Conservation (phyloP, 2,113 vertebrate genomes). For the Xiphias gladius region DNA sequence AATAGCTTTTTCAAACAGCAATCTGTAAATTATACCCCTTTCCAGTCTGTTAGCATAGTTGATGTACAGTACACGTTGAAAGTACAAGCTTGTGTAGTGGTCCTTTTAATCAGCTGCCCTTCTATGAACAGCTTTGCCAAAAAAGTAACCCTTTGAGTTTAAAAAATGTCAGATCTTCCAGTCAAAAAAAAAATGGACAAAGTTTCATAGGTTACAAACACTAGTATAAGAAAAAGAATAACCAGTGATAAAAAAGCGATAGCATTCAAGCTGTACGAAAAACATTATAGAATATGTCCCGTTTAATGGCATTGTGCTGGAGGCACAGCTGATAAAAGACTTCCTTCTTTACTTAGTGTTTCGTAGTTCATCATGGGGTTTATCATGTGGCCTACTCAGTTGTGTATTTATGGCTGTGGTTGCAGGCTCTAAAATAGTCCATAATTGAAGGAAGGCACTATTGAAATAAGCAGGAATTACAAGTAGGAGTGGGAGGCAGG, state of each 20-base stretch:
- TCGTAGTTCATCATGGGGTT: conserved; percentile 47
- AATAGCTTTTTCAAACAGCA: background rate
- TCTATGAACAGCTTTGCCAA: background rate
- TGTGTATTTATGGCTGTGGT: conserved; percentile 48
- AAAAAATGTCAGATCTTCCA: background rate
- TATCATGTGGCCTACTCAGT: conserved; percentile 40
- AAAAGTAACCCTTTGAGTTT: background rate
- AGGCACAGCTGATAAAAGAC: conserved; percentile 15
- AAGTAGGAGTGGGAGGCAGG: conserved; percentile 48
- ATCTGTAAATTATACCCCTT: background rate
- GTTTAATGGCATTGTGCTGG: conserved; percentile 25
- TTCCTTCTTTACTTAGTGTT: conserved; percentile 22
- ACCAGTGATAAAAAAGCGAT: too few species aligned
- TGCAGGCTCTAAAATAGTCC: conserved; percentile 31
- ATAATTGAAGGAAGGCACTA: conserved; percentile 44
- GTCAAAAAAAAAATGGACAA: too few species aligned
- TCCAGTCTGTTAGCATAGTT: background rate
- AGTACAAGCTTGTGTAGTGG: background rate
- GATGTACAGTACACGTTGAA: background rate
- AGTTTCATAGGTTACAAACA: background rate
- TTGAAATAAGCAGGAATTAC: conserved; percentile 39
- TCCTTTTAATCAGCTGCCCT: background rate
- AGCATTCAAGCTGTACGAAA: background rate
- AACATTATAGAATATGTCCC: background rate
- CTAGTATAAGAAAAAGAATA: background rate